Evolutionary conservation across 2,888 invertebrate genomes (phyloP).

Genomic region (Folsomia candida): DNA sequence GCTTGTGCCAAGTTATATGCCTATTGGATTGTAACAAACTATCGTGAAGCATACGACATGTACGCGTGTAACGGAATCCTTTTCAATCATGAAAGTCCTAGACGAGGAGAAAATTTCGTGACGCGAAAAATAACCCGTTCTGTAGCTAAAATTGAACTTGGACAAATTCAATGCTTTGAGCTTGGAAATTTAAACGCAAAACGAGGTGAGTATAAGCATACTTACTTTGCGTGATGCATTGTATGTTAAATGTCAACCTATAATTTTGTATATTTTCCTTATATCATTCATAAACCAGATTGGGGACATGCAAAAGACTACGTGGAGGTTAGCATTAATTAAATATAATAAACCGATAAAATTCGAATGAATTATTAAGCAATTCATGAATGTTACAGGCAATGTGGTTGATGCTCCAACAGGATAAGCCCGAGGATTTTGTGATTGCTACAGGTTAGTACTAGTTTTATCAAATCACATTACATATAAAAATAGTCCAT

Average conservation of each 20-base stretch:
- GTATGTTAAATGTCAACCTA: too few species aligned
- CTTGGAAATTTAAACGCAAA: constrained; percentile 92
- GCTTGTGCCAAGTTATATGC: constrained; percentile 94
- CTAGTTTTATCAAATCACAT: too few species aligned
- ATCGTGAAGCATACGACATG: constrained; percentile 91
- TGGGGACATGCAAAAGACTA: constrained; percentile 81
- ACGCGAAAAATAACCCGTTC: constrained; percentile 96
- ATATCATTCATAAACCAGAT: too few species aligned
- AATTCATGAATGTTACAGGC: too few species aligned
- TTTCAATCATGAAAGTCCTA: constrained; percentile 94
- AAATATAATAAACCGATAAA: too few species aligned
- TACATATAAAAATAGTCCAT: too few species aligned
- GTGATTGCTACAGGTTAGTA: constrained; percentile 98
- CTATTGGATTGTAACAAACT: constrained; percentile 94
- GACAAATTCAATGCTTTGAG: constrained; percentile 79
- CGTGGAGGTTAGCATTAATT: too few species aligned
- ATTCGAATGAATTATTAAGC: too few species aligned
- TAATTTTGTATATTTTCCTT: too few species aligned
- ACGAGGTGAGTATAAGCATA: too few species aligned
- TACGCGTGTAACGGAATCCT: constrained; percentile 94
- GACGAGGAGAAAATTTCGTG: constrained; percentile 96
- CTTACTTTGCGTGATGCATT: too few species aligned
- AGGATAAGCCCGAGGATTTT: constrained; percentile 86
- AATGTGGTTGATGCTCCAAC: constrained; percentile 99
- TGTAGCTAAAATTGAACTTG: constrained; percentile 92